phyloP scores from a whole-genome alignment of 2,113 vertebrate species.

The Galbula dea region DNA sequence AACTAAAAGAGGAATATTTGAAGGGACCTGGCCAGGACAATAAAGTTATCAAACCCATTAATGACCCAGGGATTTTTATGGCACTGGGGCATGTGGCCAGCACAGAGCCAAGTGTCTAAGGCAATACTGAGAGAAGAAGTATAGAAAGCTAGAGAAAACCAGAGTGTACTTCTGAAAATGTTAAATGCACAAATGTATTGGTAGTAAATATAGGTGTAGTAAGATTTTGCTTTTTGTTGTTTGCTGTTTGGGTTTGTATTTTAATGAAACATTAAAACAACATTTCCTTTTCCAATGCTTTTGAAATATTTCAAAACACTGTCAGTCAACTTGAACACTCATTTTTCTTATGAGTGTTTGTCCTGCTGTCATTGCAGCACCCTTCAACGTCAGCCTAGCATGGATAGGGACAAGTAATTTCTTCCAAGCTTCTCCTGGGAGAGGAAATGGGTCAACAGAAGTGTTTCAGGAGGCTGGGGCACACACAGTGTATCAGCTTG shows the following conservation, averaged over 20 bases:
- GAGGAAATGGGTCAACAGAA: neutral
- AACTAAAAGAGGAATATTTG: neutral
- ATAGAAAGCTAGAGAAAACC: neutral
- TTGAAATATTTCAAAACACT: neutral
- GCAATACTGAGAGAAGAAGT: neutral
- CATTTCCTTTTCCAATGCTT: neutral
- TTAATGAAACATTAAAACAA: neutral
- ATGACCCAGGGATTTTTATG: neutral
- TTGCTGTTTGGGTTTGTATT: too few relatives aligned
- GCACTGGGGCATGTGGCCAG: rapidly evolving
- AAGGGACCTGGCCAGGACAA: neutral
- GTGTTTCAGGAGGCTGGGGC: rapidly evolving
- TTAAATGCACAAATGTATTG: neutral
- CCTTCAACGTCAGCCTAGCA: rapidly evolving
- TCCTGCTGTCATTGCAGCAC: neutral
- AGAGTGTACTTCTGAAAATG: neutral
- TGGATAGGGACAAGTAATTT: neutral
- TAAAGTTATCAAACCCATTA: neutral
- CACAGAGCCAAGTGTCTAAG: neutral
- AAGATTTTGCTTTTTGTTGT: neutral
- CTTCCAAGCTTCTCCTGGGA: neutral
- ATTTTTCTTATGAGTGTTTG: neutral
- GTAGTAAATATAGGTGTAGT: neutral
- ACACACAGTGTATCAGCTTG: neutral
- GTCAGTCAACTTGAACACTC: neutral